phyloP scores from a whole-genome alignment of 2,113 vertebrate species.

The Propithecus coquereli region DNA sequence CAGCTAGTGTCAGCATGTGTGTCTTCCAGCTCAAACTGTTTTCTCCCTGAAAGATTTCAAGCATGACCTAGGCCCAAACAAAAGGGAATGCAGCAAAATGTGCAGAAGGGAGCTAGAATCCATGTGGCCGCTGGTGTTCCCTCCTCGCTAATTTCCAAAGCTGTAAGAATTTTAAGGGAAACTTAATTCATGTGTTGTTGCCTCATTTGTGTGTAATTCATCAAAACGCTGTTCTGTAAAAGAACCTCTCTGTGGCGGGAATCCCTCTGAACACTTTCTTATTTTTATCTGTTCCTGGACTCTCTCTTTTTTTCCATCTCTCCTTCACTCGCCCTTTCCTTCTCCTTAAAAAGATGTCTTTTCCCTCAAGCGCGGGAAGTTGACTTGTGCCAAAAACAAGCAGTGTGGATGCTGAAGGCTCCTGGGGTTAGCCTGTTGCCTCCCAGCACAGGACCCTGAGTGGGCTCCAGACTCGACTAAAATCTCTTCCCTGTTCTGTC shows the following conservation, averaged over 20 bases:
- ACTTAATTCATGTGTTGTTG: not conserved
- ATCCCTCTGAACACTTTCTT: not conserved
- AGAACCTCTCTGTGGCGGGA: not conserved
- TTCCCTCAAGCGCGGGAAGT: not conserved
- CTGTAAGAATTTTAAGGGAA: not conserved
- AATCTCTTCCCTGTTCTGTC: not conserved
- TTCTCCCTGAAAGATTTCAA: not conserved
- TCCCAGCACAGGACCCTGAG: not conserved
- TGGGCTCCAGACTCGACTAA: not conserved
- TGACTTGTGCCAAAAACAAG: not conserved
- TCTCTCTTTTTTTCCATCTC: not conserved
- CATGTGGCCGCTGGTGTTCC: rapidly evolving
- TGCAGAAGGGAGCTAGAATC: not conserved
- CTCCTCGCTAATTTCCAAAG: not conserved
- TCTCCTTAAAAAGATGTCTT: not conserved
- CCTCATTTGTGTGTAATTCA: not conserved
- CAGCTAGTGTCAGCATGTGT: not conserved
- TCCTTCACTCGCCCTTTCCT: not conserved
- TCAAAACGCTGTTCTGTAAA: not conserved
- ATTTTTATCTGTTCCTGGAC: not conserved
- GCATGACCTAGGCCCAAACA: not conserved
- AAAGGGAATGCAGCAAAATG: not conserved
- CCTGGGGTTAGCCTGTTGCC: not conserved
- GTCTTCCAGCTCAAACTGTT: not conserved
- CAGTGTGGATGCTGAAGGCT: not conserved